These are phyloP conservation scores for Glaucidium brasilianum DNA, from an alignment of 2,113 vertebrate genomes.

Conservation along the genomic window DNA sequence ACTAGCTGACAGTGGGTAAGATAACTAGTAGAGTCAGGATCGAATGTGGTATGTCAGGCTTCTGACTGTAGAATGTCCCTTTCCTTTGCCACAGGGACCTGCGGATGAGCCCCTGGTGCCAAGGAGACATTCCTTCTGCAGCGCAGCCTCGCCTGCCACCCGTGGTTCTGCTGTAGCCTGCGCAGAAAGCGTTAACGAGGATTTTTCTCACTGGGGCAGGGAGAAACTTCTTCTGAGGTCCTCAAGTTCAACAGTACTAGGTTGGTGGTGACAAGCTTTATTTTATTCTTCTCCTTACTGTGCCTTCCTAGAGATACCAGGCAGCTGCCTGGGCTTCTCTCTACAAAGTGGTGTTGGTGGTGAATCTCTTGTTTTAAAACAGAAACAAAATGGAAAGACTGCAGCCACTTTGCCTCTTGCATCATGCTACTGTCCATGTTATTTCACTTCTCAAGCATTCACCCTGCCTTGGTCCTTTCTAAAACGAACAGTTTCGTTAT, in stretches of 20 bases:
- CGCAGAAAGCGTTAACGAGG: neutral
- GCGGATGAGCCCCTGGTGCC: rapidly evolving
- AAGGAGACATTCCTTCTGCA: rapidly evolving
- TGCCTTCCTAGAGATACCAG: neutral
- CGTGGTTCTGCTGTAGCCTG: neutral
- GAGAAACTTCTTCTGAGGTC: neutral
- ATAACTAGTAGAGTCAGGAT: rapidly evolving
- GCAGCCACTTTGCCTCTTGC: constrained; percentile 18
- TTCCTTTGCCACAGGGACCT: neutral
- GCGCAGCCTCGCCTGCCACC: rapidly evolving
- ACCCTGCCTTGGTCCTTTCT: neutral
- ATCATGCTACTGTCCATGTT: neutral
- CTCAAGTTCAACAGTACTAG: neutral
- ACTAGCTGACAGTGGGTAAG: rapidly evolving
- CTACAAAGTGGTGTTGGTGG: constrained; percentile 15
- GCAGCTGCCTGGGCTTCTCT: neutral
- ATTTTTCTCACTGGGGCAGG: neutral
- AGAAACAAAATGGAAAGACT: neutral
- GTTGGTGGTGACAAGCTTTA: neutral
- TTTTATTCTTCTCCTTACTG: neutral
- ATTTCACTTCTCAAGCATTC: neutral
- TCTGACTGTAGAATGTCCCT: rapidly evolving
- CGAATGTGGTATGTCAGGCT: rapidly evolving
- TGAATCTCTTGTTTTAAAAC: neutral
- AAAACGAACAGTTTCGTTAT: neutral